Evolutionary conservation across 2,888 invertebrate genomes (phyloP).

Genomic region (Neria commutata): DNA sequence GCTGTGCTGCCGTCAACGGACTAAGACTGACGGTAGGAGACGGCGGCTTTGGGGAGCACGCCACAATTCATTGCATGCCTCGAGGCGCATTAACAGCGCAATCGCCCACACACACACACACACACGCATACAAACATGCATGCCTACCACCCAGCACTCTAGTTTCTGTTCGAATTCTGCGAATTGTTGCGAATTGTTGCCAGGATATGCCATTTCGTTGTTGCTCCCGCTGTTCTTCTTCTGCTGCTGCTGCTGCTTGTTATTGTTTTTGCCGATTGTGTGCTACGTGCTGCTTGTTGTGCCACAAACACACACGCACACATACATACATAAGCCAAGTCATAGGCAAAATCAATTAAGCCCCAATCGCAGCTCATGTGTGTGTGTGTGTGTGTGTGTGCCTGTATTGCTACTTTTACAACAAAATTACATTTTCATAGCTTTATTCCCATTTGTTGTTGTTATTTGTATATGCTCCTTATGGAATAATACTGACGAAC

Average conservation of each 20-base stretch:
- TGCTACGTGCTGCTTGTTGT: conserved; percentile 40
- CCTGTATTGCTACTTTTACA: not conserved
- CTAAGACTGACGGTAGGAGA: not conserved
- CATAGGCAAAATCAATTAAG: conserved; percentile 50
- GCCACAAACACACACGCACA: conserved; percentile 39
- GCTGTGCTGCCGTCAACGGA: not conserved
- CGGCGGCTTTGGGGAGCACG: not conserved
- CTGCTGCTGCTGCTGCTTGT: conserved; percentile 8
- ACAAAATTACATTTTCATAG: too few relatives aligned
- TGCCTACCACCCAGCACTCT: conserved; percentile 12
- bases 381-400: not conserved
- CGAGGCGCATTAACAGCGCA: conserved; percentile 24
- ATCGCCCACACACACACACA: conserved; percentile 20
- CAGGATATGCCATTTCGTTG: conserved; percentile 4
- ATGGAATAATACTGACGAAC: too few relatives aligned
- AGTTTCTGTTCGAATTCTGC: not conserved
- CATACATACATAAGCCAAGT: conserved; percentile 20
- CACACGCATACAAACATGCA: conserved; percentile 1
- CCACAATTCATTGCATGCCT: conserved; percentile 12
- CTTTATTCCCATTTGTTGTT: too few relatives aligned
- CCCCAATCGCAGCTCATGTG: conserved; percentile 23
- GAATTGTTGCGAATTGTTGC: not conserved
- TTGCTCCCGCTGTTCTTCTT: conserved; percentile 6
- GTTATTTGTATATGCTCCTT: not conserved
- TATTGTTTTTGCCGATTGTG: conserved; percentile 31